Evolutionary conservation across 2,888 invertebrate species (phyloP), one percentile per base, ranked within the genome.

Genomic region (Drosophila kambysellisi): DNA sequence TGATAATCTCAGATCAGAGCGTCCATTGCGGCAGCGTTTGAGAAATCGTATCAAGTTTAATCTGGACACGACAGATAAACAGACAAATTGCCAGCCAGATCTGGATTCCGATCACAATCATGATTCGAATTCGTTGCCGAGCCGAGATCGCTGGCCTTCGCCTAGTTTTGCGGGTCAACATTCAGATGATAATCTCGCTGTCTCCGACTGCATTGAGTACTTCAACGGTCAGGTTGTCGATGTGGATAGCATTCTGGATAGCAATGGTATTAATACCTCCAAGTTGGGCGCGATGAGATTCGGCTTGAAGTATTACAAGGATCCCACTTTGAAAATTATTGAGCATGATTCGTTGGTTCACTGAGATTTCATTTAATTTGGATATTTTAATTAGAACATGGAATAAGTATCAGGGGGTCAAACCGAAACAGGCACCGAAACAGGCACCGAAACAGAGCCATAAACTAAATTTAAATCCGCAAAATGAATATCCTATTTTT

Each of bases 161-260:
- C 62, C 59, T 3, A 59, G 52, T 17, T 54, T 56, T 48, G 43
- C 46, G 20, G 54, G 54, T 25, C 59, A 79, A 15, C 69, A 69
- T 32, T 83, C 80, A 37, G 66, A 80, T 30, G 74, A 76, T 65
- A 76, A 63, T 57, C 43, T 73, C 11, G 67, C 52, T 9, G 66
- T 63, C n/a, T 72, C 68, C 29, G 90, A 90, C 46, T 85, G 82
- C 43, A 82, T 86, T 20, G 90, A 91, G 48, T 91, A 89, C 60
- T 68, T 92, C 35, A 88, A 82, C 61, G 82, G 82, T 15, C 83
- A 83, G 9, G 74, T 83, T 15, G 25, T 46, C 46, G 46, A 46
- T 46, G 20, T 20, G 20, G 84, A 90, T 79, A 53, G 82, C 82
- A 39, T 89, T 81, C 66, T 91, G 71, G 67, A 46, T 46, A 15